phyloP scores from a whole-genome alignment of 2,113 vertebrate genomes.

The Microcebus griseorufus region DNA sequence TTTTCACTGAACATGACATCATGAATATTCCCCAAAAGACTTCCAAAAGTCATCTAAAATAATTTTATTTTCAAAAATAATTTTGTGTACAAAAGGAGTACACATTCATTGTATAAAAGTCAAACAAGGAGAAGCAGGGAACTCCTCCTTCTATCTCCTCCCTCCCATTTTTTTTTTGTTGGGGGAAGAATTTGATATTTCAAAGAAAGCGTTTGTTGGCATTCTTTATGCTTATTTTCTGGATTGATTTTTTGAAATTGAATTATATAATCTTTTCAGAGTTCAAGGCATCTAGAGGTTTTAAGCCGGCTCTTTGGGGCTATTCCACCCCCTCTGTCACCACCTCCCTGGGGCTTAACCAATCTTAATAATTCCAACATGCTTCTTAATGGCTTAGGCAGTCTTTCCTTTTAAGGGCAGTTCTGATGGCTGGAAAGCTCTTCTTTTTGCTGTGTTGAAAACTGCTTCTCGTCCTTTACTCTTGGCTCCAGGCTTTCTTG shows the following conservation, averaged over 20 bases:
- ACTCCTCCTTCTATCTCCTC: neutral
- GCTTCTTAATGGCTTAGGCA: neutral
- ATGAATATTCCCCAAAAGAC: neutral
- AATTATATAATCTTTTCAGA: conserved; percentile 22
- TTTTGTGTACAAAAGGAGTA: neutral
- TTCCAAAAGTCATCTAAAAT: neutral
- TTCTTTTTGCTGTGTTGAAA: neutral
- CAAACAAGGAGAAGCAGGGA: neutral
- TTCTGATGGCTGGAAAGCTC: neutral
- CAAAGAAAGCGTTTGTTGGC: conserved; percentile 29
- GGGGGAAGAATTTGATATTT: conserved; percentile 33
- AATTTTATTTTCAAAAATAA: neutral
- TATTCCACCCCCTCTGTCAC: neutral
- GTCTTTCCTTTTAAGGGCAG: neutral
- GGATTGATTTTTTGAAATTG: neutral
- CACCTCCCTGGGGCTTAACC: neutral
- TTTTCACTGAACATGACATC: neutral
- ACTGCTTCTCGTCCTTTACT: conserved; percentile 8
- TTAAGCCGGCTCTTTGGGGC: neutral
- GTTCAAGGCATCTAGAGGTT: neutral
- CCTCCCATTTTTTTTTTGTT: neutral
- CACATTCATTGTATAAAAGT: neutral
- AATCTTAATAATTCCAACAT: neutral
- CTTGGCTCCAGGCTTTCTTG: neutral
- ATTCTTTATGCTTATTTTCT: conserved; percentile 35